phyloP scores from a whole-genome alignment of 2,888 invertebrate species.

The Netelia melanura region DNA sequence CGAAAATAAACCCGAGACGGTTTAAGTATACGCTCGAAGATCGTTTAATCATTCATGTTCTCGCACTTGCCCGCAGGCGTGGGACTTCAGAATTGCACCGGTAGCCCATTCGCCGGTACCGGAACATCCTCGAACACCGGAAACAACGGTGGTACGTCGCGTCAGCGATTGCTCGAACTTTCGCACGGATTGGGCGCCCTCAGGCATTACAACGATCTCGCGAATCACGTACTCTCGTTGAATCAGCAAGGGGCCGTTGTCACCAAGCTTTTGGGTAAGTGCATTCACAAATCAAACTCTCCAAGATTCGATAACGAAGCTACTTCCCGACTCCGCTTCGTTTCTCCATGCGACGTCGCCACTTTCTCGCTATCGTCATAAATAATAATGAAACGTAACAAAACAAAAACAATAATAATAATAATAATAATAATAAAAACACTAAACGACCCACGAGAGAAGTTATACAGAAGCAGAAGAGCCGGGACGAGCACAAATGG shows the following conservation, averaged over 20 bases:
- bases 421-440: not conserved
- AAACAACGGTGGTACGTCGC: constrained; percentile 85
- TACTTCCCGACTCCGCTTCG: not conserved
- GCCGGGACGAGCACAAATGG: constrained; percentile 70
- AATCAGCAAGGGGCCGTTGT: constrained; percentile 94
- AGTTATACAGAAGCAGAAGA: constrained; percentile 72
- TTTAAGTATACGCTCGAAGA: not conserved
- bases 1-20: not conserved
- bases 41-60: constrained; percentile 19
- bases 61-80: constrained; percentile 74
- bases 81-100: constrained; percentile 80
- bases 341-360: not conserved
- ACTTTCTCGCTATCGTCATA: constrained; percentile 36
- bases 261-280: constrained; percentile 95
- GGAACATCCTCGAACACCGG: constrained; percentile 69
- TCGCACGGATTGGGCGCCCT: constrained; percentile 90
- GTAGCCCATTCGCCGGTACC: constrained; percentile 77
- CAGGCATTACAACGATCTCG: constrained; percentile 94
- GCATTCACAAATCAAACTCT: constrained; percentile 64
- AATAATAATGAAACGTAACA: constrained; percentile 54
- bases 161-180: constrained; percentile 92
- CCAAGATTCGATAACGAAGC: not conserved
- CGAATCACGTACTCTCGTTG: constrained; percentile 93
- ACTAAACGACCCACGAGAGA: constrained; percentile 27
- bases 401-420: constrained; percentile 3